Conservation (phyloP, 2,797 vertebrate genomes). For the Channa striata region DNA sequence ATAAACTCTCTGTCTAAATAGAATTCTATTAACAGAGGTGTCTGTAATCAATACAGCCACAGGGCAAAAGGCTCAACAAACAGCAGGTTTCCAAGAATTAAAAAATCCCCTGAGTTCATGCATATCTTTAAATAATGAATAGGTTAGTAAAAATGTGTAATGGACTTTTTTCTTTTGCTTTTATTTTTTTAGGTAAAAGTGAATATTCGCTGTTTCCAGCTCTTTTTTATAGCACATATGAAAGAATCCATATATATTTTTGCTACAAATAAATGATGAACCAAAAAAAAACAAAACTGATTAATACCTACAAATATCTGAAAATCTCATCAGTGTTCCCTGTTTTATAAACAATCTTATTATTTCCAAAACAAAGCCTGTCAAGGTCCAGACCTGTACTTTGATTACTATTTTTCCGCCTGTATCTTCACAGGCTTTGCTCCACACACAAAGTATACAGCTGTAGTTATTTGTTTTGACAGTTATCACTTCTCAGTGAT, state of each 20-base stretch:
- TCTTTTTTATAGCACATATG: too few relatives aligned
- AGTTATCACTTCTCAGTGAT: slow-evolving; percentile 14
- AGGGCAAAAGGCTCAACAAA: slow-evolving; percentile 14
- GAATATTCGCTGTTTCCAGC: too few relatives aligned
- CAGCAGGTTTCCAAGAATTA: slow-evolving; percentile 27
- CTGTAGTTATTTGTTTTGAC: slow-evolving; percentile 12
- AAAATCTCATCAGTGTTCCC: too few relatives aligned
- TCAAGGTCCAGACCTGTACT: slow-evolving; percentile 6
- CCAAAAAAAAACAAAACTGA: too few relatives aligned
- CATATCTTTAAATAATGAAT: background rate
- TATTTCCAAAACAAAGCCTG: background rate
- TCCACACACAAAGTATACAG: slow-evolving; percentile 1
- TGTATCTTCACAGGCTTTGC: slow-evolving; percentile 6
- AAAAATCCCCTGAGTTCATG: background rate
- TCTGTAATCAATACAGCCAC: slow-evolving; percentile 48
- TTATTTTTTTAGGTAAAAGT: too few relatives aligned
- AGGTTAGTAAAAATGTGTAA: too few relatives aligned
- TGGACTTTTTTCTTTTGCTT: too few relatives aligned
- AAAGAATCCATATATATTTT: too few relatives aligned
- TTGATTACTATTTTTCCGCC: slow-evolving; percentile 10
- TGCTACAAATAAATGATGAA: too few relatives aligned
- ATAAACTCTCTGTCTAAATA: slow-evolving; percentile 69
- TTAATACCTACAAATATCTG: too few relatives aligned
- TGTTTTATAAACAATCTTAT: background rate
- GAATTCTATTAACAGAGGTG: slow-evolving; percentile 57